Evolutionary conservation across 2,797 vertebrate species (phyloP).

Genomic region (Gila robusta): DNA sequence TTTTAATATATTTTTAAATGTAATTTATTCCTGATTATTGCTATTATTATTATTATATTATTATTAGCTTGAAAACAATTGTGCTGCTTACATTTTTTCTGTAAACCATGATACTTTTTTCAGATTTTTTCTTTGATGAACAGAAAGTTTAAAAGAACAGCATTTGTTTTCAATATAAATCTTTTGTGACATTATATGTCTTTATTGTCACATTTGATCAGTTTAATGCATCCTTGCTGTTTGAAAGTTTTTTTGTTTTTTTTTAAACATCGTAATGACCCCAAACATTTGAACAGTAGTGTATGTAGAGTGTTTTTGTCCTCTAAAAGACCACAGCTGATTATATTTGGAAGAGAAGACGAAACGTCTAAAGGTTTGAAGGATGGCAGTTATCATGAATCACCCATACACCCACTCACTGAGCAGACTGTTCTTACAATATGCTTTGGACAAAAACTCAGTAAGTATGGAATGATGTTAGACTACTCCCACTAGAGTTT

Average conservation of each 20-base stretch:
- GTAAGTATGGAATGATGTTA: conserved; percentile 64
- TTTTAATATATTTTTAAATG: not conserved
- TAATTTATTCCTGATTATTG: not conserved
- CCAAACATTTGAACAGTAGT: not conserved
- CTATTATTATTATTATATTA: not conserved
- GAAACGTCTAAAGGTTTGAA: not conserved
- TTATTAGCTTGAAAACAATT: not conserved
- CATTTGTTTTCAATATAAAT: not conserved
- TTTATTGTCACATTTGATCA: not conserved
- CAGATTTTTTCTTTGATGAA: not conserved
- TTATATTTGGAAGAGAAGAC: not conserved
- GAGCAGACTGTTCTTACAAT: conserved; percentile 48
- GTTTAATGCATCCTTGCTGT: not conserved
- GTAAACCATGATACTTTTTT: not conserved
- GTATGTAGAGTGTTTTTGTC: not conserved
- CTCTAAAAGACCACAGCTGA: conserved; percentile 2
- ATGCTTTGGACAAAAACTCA: conserved; percentile 50
- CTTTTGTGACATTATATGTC: not conserved
- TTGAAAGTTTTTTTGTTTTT: not conserved
- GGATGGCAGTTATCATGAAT: conserved; percentile 39
- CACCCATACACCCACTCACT: conserved; percentile 51
- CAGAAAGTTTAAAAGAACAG: not conserved
- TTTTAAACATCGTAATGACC: not conserved
- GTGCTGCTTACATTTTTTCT: not conserved
- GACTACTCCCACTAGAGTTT: conserved; percentile 59